Base-by-base conservation (phyloP, 2,797 vertebrate species). In the Anguilla marmorata region DNA sequence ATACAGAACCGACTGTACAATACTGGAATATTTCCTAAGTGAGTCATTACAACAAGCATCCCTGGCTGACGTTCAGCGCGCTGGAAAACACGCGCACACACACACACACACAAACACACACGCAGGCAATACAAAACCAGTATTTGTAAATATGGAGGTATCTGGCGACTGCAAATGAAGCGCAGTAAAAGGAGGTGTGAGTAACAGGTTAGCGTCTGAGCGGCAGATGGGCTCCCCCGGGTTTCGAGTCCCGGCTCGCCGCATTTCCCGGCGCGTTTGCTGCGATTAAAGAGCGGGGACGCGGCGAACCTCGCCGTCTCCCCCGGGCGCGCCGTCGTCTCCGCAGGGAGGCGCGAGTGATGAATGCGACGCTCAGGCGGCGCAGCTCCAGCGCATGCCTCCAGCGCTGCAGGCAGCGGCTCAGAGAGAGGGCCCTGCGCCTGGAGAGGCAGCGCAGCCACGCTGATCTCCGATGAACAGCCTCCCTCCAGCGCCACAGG, bases 361-460 rank as follows among this genome's bases (percentile, higher is more conserved):
- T 76, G 41, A 91, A 84, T 45, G 56, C 85, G 54, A 80, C 89
- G 58, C 74, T 74, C 56, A 84, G 86, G 11, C 7, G 2, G 1
- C 69, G 74, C 21, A 90, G 84, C 76, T 84, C 85, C 60, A 85
- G 48, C 8, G 85, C 85, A 52, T 84, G 85, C 21, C 84, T 89
- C 91, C 91, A 90, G 76, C 19, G 24, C 27, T 54, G 45, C 27
- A 90, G 87, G 7, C 85, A 72, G 58, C 7, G 84, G 41, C 60
- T 85, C 24, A 54, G n/a, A 12, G 50, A 69, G 76, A 30, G 66
- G 6, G 19, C 27, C 0, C 87, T 33, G 30, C 69, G 86, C 50
- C 12, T 21, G 63, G 37, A n/a, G 48, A 30, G 54, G 87, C 30
- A 58, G 56, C 1, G 27, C 74, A 3, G 80, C 24, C 79, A 56